Percentiles rank a stretch among this genome's conserved stretches.
Conservation (phyloP, 2,888 invertebrate species). For the Drosophila nr. perissopoda region DNA sequence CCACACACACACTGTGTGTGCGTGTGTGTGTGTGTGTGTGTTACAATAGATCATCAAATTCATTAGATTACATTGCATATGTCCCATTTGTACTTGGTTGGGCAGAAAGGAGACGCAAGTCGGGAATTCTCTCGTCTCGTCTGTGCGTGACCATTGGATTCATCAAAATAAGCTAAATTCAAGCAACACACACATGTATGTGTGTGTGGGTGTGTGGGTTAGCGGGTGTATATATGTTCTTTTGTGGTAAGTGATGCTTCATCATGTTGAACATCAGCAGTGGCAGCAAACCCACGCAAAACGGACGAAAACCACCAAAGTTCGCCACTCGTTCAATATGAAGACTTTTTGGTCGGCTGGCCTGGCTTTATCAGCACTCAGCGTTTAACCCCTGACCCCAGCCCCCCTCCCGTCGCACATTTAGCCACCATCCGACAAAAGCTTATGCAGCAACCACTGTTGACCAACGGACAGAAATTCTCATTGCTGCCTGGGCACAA, state of each 20-base stretch:
- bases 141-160: conserved; percentile 72
- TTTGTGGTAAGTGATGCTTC: conserved; percentile 57
- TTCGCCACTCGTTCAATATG: conserved; percentile 33
- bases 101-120: background rate
- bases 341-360: conserved; percentile 42
- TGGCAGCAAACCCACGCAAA: conserved; percentile 26
- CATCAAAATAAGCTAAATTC: conserved; percentile 67
- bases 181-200: conserved; percentile 29
- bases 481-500: conserved; percentile 20
- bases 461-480: conserved; percentile 52
- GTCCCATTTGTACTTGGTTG: conserved; percentile 59
- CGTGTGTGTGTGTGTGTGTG: conserved; percentile 58
- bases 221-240: background rate
- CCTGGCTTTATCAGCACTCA: conserved; percentile 47
- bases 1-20: background rate
- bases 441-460: conserved; percentile 33
- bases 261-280: conserved; percentile 50
- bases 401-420: background rate
- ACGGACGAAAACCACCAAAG: conserved; percentile 37
- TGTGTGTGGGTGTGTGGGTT: background rate
- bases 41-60: conserved; percentile 85
- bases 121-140: conserved; percentile 11
- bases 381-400: conserved; percentile 5
- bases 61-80: conserved; percentile 81
- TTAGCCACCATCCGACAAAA: conserved; percentile 6